These are phyloP conservation scores for Pelobates cultripes DNA, from an alignment of 2,797 vertebrate species.

Conservation along the genomic window DNA sequence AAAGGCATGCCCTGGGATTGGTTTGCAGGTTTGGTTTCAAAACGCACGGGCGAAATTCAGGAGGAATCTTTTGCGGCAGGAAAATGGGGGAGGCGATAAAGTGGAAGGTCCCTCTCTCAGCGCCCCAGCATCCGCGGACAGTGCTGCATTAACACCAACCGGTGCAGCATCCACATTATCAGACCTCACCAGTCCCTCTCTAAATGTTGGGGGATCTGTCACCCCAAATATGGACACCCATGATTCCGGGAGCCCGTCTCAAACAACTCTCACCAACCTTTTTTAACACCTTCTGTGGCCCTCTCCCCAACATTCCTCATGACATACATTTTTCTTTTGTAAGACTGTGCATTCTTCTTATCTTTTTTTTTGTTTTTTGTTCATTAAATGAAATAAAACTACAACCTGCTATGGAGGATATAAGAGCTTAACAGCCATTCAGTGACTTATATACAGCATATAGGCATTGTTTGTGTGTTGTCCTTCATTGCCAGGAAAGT, in stretches of 20 bases:
- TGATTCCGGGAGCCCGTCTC: slow-evolving; percentile 97
- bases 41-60: slow-evolving; percentile 99
- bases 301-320: slow-evolving; percentile 40
- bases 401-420: slow-evolving; percentile 80
- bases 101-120: slow-evolving; percentile 96
- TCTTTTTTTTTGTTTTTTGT: slow-evolving; percentile 31
- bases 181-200: slow-evolving; percentile 99
- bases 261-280: slow-evolving; percentile 99
- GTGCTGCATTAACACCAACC: slow-evolving; percentile 94
- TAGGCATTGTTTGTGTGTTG: slow-evolving; percentile 33
- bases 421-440: slow-evolving; percentile 84
- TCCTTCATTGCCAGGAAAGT: slow-evolving; percentile 21
- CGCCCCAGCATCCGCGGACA: slow-evolving; percentile 94
- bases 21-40: slow-evolving; percentile 99
- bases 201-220: slow-evolving; percentile 97
- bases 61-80: slow-evolving; percentile 99
- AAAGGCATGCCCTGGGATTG: slow-evolving; percentile 95
- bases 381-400: slow-evolving; percentile 62
- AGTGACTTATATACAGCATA: slow-evolving; percentile 80
- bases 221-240: slow-evolving; percentile 99
- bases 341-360: slow-evolving; percentile 47
- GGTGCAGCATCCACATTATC: slow-evolving; percentile 98
- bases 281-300: slow-evolving; percentile 85
- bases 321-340: slow-evolving; percentile 4
- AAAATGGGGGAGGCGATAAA: slow-evolving; percentile 99